Base-by-base conservation (phyloP, 2,888 invertebrate genomes). In the Apamea monoglypha region DNA sequence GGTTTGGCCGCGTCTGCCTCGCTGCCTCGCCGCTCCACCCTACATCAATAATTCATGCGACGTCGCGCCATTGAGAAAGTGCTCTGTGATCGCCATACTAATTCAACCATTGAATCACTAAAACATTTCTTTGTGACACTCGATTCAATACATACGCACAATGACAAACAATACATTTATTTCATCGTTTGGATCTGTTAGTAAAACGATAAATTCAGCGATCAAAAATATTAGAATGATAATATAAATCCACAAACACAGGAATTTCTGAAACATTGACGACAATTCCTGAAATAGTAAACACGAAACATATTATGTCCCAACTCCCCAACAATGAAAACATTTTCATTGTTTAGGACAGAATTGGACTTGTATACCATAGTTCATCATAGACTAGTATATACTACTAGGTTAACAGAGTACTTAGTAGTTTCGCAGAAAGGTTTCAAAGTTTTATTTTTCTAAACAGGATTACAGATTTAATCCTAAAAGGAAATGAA, bases 21-120 rank as follows among this genome's bases (percentile, higher is more conserved):
- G n/a, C 63, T 63, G 63, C 63, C 63, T 21, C 90, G 90, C 90
- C 91, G 91, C 90, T 91, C 90, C 90, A 85, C 89, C 91, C 91
- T 90, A 89, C 94, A 96, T 96, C 93, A 95, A 96, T 97, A 95
- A 96, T 96, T 96, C 96, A 96, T 96, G 93, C 89, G 90, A 93
- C 95, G 94, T 93, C 95, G 95, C 94, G 92, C 95, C 96, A 96
- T 96, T 96, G 96, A 96, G 96, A 96, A 96, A 96, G 96, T 96
- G 94, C 94, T 95, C 92, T 95, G 96, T 95, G 96, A 95, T 95
- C 95, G 95, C 92, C 93, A 96, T 96, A 96, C 96, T 95, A 96
- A 96, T 96, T 95, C 93, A 91, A 88, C 91, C 91, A 92, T 93
- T 94, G 94, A 94, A 94, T 95, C 93, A 92, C 92, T 94, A 93